Base-by-base conservation (phyloP, 2,797 vertebrate genomes). In the Lagocephalus sceleratus region DNA sequence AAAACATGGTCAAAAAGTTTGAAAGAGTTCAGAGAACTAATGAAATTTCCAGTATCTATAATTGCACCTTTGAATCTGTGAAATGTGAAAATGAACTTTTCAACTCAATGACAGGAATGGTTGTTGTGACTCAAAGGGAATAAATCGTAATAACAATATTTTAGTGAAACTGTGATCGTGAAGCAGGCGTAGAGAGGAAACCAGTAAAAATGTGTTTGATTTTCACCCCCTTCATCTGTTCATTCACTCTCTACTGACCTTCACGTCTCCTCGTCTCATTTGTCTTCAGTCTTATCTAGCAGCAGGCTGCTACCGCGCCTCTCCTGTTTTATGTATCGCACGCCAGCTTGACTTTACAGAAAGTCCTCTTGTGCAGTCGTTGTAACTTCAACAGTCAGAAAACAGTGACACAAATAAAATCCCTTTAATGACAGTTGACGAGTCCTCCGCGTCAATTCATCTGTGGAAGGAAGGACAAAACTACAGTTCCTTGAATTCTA, bases 301-400 rank as follows among this genome's bases (percentile, higher is more conserved):
- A 75, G 63, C 81, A 72, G 57, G 29, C 67, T 47, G 68, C 78
- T 79, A 54, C 71, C 54, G 45, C 72, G 68, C 70, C 73, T 70
- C 71, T 71, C 82, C 78, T 70, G 80, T 85, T 81, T 82, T 84
- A 86, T 70, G 35, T 51, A 60, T 78, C 73, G 78, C 66, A 68
- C 68, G 74, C 75, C 71, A 72, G 74, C 73, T 71, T 63, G 53
- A 55, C 63, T 76, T 42, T 54, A 74, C 75, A 35, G 66, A 81
- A 74, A 77, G 47, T 73, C 43, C 53, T 59, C 71, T 72, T 47
- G 22, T 71, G 54, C 66, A 62, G 54, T 54, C 41, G 35, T 43
- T 21, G 48, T 58, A 3, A 45, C 60, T 46, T 51, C 72, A 60
- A 54, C 59, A 53, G 60, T 68, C 69, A 63, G 51, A 75, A 68